These are phyloP conservation scores for Oceanites oceanicus DNA, from an alignment of 2,113 vertebrate species.

Conservation along the genomic window DNA sequence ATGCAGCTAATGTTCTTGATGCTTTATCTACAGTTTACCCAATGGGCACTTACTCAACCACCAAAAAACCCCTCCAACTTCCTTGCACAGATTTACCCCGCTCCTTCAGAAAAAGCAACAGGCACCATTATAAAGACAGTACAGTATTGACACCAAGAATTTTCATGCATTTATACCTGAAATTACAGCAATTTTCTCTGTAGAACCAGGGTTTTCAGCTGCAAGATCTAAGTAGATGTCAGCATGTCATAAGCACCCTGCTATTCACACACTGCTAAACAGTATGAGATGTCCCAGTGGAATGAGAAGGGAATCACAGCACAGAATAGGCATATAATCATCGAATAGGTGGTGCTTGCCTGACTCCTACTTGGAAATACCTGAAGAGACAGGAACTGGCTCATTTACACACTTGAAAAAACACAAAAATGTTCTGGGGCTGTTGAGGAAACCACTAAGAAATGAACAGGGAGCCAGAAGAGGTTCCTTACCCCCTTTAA, in stretches of 20 bases:
- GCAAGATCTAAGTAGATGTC: constrained; percentile 45
- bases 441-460: not conserved
- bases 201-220: constrained; percentile 39
- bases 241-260: constrained; percentile 41
- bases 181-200: constrained; percentile 63
- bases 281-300: not conserved
- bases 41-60: not conserved
- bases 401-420: constrained; percentile 29
- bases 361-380: not conserved
- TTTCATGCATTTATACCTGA: constrained; percentile 48
- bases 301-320: constrained; percentile 7
- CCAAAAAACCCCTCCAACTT: constrained; percentile 13
- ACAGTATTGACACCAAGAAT: constrained; percentile 27
- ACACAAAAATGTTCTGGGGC: not conserved
- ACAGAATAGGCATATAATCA: constrained; percentile 22
- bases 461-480: not conserved
- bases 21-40: not conserved
- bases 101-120: constrained; percentile 6
- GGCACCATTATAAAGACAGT: constrained; percentile 15
- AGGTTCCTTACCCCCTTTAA: not conserved
- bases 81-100: not conserved
- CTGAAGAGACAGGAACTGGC: not conserved
- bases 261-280: constrained; percentile 38
- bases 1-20: not conserved
- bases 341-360: not conserved